Evolutionary conservation across 2,888 invertebrate genomes (phyloP), one percentile per base, ranked within the genome.

Genomic region (Drosophila maculinotata): DNA sequence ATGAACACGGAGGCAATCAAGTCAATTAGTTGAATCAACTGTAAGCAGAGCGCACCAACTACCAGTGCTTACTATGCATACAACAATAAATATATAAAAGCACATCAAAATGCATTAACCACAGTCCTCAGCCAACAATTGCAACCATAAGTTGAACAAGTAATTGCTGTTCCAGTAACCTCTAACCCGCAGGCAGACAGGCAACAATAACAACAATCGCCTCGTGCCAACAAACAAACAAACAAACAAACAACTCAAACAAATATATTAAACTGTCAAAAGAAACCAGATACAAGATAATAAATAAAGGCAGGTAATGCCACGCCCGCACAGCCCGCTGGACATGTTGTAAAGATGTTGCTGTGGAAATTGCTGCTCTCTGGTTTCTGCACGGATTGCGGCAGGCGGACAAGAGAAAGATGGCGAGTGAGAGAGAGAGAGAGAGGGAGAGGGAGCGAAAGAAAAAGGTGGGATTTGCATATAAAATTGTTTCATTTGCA

Each of bases 151-250:
- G 20, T 23, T n/a, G 49, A 20, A 39, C 33, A 41, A 49, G 39
- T 42, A 54, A 47, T 59, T 74, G 70, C 52, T 62, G 82, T 62
- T 81, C 85, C 85, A 81, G 74, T 79, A 82, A 79, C 82, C 79
- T 66, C 39, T 45, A 66, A 59, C 86, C 79, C 60, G 59, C 36
- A 45, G 76, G 63, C 82, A 51, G 14, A 20, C 30, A 39, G 20
- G 20, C 44, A 54, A 59, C 49, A 47, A 59, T 6, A 53, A 47
- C 36, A 54, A 38, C 12, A 36, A 2, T 25, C 39, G 66, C 48
- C 74, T 44, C 71, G 85, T 79, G 79, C 78, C 81, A 67, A 26
- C 56, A 15, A 53, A 57, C 51, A 58, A 68, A 48, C 38, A 64
- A 35, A 58, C 39, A 41, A 20, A 28, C 23, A 6, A 10, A 52